Base-by-base conservation (phyloP, 2,797 vertebrate species). In the Morelia viridis region DNA sequence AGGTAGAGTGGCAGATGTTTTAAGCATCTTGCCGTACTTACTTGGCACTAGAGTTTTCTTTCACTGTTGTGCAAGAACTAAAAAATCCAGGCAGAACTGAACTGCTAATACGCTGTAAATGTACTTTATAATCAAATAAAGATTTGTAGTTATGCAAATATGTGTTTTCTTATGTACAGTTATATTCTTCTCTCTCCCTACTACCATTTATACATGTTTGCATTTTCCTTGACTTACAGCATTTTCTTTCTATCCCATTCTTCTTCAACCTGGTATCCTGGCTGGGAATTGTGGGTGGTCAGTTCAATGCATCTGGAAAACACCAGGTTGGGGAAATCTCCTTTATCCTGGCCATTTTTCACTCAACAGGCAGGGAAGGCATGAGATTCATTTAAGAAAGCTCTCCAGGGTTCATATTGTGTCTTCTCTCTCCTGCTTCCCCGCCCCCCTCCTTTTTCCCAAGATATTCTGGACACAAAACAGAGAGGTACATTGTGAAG, bases 401-500 rank as follows among this genome's bases (percentile, higher is more conserved):
- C 24, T 62, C 57, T 62, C 53, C 10, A 31, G 26, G 62, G 17
- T 85, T 22, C 61, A 85, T 4, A 58, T 80, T 46, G 61, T 83
- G 41, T 28, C 68, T 80, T 61, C 17, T 76, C 35, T 41, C 8
- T 76, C 71, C 35, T 17, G 41, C 35, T 22, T 41, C 17, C 68
- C 17, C 31, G 9, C 7, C 17, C 41, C 62, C 28, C 68, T 91
- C 62, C 28, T 76, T 91, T 85, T 76, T 31, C 7, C 50, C 10
- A 22, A 80, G 85, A 60, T 62, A 62, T 50, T 46, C 57, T 31
- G 57, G 86, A 88, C 61, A 31, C 46, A 35, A 89, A 85, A 89
- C 91, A 92, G 60, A 92, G 87, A 58, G 17, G 15, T 57, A 58
- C 61, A 85, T 60, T 92, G 87, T 92, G 76, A 85, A 89, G 61